Base-by-base conservation (phyloP, 1,140 invertebrate species). In the Leptinotarsa texana region DNA sequence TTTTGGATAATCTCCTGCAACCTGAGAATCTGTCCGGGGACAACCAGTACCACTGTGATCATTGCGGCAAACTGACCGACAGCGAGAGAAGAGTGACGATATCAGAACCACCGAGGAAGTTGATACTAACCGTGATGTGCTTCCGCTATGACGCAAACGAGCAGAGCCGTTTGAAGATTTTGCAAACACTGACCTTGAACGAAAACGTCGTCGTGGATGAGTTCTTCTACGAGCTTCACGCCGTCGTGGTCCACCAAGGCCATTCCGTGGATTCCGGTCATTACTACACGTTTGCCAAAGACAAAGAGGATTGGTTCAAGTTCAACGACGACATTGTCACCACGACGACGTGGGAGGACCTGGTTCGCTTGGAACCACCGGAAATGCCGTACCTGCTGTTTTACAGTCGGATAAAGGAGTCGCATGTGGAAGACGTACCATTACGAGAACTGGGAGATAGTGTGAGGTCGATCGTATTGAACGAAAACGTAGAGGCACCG, bases 321-420 rank as follows among this genome's bases (percentile, higher is more conserved):
- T 95, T 94, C 80, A 95, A 96, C 80, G 94, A 96, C 77, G 91
- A 89, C 70, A 85, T 87, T 4, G 93, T 96, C 0, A 89, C 89
- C 0, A 84, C 84, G 21, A 88, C 90, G 0, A 89, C 89, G 1
- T 68, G 77, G 21, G 84, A 87, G 1, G 89, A 92, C 11, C 89
- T 95, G 68, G 89, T 90, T 74, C 87, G 85, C 72, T 85, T 93
- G 22, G 89, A 91, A 72, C 89, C 89, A 4, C 90, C 91, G 2
- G 92, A 94, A 81, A 95, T 94, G 0, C 93, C 94, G 0, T 96
- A 96, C 79, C 92, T 95, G 66, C 85, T 96, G 4, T 94, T 96
- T 79, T 96, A 96, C 81, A 77, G 80, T 22, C 65, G 82, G 24
- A 72, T 81, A 21, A 81, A 84, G 72, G 77, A 77, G 21, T 49